A percentile compares a stretch with the other conserved stretches of the same genome.
phyloP scores from a whole-genome alignment of 2,113 vertebrate genomes.

The Megaptera novaeangliae region DNA sequence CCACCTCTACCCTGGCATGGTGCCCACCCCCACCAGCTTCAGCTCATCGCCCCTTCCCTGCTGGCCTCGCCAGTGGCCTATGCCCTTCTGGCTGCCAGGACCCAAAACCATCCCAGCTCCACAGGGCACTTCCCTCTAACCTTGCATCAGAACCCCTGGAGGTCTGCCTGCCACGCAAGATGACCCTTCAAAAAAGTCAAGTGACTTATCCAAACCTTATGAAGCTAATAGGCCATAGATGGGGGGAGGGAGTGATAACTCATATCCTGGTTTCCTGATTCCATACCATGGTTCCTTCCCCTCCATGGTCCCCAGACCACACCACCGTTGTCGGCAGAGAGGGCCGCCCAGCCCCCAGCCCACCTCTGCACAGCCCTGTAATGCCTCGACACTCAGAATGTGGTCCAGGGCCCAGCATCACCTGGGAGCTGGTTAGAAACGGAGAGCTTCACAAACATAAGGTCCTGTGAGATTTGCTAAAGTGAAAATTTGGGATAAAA shows the following conservation, averaged over 20 bases:
- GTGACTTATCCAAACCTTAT: neutral
- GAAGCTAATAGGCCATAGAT: neutral
- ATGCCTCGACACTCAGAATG: neutral
- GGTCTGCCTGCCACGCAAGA: neutral
- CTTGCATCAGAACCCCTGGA: neutral
- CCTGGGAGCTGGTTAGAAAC: neutral
- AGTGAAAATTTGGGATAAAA: neutral
- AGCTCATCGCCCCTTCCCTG: fast-evolving
- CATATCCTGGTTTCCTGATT: neutral
- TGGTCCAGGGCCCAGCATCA: neutral
- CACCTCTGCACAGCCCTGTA: neutral
- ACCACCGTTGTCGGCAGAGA: neutral
- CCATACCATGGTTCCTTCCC: neutral
- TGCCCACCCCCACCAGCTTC: neutral
- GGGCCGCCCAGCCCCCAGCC: neutral
- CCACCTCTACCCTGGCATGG: neutral
- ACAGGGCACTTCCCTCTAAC: neutral
- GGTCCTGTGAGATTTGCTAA: neutral
- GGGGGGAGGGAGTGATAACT: neutral
- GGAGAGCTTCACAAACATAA: neutral
- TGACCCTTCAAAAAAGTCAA: neutral
- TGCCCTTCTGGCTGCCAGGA: neutral
- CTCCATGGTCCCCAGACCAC: neutral
- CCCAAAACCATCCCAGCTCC: neutral
- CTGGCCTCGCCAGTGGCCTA: neutral